Conservation (phyloP, 2,113 vertebrate genomes). For the Ceuthmochares aereus region DNA sequence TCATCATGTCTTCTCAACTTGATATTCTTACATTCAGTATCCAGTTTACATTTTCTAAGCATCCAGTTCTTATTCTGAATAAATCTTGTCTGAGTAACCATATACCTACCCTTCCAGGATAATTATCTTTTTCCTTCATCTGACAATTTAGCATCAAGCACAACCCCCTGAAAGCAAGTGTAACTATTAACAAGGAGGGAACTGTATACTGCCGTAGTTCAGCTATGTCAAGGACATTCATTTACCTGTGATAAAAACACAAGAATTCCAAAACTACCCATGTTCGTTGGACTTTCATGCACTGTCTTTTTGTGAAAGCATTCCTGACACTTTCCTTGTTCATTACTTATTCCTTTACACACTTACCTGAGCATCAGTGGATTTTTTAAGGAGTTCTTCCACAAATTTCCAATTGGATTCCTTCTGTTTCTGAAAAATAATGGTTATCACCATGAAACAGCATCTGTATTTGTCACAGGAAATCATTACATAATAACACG, state of each 20-base stretch:
- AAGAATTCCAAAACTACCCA: slow-evolving; percentile 22
- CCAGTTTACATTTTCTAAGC: slow-evolving; percentile 74
- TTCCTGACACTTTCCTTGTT: not conserved
- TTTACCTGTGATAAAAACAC: slow-evolving; percentile 33
- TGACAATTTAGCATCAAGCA: slow-evolving; percentile 71
- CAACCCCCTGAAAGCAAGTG: slow-evolving; percentile 60
- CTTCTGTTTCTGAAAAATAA: slow-evolving; percentile 81
- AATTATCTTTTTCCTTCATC: slow-evolving; percentile 77
- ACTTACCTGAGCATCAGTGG: slow-evolving; percentile 84
- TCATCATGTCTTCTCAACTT: slow-evolving; percentile 76
- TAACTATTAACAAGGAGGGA: slow-evolving; percentile 54
- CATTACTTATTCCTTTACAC: not conserved
- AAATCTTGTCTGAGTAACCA: slow-evolving; percentile 74
- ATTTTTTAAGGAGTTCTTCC: slow-evolving; percentile 87
- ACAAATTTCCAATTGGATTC: slow-evolving; percentile 91
- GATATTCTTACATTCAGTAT: slow-evolving; percentile 67
- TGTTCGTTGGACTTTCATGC: slow-evolving; percentile 8
- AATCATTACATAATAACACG: not conserved
- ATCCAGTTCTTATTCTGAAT: slow-evolving; percentile 76
- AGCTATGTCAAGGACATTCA: not conserved
- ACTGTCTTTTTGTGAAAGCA: slow-evolving; percentile 1
- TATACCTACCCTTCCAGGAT: slow-evolving; percentile 55
- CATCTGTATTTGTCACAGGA: not conserved
- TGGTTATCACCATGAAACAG: slow-evolving; percentile 1
- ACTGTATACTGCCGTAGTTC: not conserved